phyloP scores from a whole-genome alignment of 2,113 vertebrate species.

The Gobio gobio region DNA sequence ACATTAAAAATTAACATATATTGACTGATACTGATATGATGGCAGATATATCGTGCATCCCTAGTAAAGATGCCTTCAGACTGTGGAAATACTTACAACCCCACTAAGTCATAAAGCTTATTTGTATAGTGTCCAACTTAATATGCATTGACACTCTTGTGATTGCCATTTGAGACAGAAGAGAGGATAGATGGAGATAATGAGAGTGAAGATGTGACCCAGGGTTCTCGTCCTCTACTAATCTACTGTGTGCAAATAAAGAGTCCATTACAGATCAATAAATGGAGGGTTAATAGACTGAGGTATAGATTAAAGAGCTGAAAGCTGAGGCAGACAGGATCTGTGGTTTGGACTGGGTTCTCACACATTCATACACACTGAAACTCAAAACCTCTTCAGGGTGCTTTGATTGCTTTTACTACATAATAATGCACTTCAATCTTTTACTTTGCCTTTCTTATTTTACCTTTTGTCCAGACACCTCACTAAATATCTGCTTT shows the following conservation, averaged over 20 bases:
- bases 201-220: constrained; percentile 5
- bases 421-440: neutral
- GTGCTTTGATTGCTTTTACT: neutral
- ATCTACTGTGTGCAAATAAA: constrained; percentile 24
- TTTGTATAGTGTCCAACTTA: neutral
- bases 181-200: neutral
- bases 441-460: constrained; percentile 5
- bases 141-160: neutral
- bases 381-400: neutral
- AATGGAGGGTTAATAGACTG: neutral
- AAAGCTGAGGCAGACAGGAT: neutral
- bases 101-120: neutral
- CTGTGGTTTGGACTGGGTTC: neutral
- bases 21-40: too few relatives aligned
- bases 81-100: neutral
- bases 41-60: too few relatives aligned
- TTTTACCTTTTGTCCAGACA: neutral
- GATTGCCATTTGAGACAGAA: constrained; percentile 3
- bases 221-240: neutral
- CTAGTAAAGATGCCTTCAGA: neutral
- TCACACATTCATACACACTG: neutral
- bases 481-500: neutral
- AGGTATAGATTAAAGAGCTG: constrained; percentile 6
- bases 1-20: too few relatives aligned
- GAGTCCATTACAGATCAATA: constrained; percentile 33